Conservation (phyloP, 2,888 invertebrate genomes). For the Diloba caeruleocephala region DNA sequence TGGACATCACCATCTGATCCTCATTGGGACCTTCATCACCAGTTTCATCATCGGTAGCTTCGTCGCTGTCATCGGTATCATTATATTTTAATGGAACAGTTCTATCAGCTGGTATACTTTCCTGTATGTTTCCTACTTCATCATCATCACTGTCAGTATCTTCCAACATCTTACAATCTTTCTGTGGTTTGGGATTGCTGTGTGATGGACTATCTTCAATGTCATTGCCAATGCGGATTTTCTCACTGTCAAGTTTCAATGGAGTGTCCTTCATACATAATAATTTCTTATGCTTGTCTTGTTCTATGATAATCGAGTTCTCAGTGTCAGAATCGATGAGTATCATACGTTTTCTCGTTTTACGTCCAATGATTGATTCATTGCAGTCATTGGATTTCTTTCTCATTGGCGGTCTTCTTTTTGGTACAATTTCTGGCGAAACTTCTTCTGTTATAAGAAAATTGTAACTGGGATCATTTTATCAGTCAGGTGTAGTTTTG, state of each 20-base stretch:
- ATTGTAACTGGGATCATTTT: too few species aligned
- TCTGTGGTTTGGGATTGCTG: conserved; percentile 19
- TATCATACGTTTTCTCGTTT: conserved; percentile 77
- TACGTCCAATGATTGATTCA: conserved; percentile 64
- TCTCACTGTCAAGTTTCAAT: conserved; percentile 61
- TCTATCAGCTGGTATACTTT: conserved; percentile 12
- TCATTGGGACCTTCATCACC: conserved; percentile 74
- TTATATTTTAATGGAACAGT: conserved; percentile 27
- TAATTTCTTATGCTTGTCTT: conserved; percentile 70
- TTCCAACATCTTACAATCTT: not conserved
- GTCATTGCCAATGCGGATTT: conserved; percentile 24
- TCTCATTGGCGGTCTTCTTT: conserved; percentile 59
- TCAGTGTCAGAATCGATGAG: conserved; percentile 80
- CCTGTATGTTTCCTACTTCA: conserved; percentile 3
- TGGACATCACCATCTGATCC: conserved; percentile 81
- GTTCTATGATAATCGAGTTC: conserved; percentile 79
- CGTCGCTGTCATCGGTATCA: conserved; percentile 21
- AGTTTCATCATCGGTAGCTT: conserved; percentile 40
- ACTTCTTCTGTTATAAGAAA: conserved; percentile 55
- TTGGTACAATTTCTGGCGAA: conserved; percentile 81
- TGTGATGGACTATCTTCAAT: conserved; percentile 47
- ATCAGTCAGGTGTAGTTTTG: too few species aligned
- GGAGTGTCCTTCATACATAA: conserved; percentile 79
- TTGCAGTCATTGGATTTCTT: conserved; percentile 58
- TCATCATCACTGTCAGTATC: conserved; percentile 14